These are phyloP conservation scores for Plectrocnemia conspersa DNA, from an alignment of 1,140 invertebrate species.

Conservation along the genomic window DNA sequence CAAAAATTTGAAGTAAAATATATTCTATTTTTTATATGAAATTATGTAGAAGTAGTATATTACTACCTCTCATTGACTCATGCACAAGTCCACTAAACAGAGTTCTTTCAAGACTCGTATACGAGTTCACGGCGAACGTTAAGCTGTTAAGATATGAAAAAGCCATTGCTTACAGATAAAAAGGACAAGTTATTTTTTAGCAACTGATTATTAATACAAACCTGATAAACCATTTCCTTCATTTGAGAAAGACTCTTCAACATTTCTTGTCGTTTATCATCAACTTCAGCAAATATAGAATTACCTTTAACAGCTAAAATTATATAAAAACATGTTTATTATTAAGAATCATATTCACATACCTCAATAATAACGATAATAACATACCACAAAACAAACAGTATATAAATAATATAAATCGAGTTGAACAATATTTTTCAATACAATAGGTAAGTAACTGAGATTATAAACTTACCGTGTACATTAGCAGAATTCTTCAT, in stretches of 20 bases:
- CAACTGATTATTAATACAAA: too few species aligned
- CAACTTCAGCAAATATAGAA: conserved; percentile 51
- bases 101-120: too few species aligned
- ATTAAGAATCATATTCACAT: background rate
- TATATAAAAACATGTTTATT: background rate
- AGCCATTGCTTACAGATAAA: too few species aligned
- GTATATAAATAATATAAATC: background rate
- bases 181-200: too few species aligned
- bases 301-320: conserved; percentile 49
- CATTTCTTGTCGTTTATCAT: conserved; percentile 52
- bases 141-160: too few species aligned
- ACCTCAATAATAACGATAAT: background rate
- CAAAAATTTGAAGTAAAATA: too few species aligned
- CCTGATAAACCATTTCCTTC: conserved; percentile 49
- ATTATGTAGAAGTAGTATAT: too few species aligned
- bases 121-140: too few species aligned
- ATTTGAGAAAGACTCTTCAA: conserved; percentile 48
- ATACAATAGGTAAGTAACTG: background rate
- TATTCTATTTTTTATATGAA: too few species aligned
- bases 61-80: too few species aligned
- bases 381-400: conserved; percentile 1
- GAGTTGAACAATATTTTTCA: background rate
- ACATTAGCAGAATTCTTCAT: conserved; percentile 20
- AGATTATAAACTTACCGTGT: conserved; percentile 17
- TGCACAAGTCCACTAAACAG: too few species aligned